These are phyloP conservation scores for Acrocyrtus sp. DNA, from an alignment of 2,888 invertebrate species.

Conservation along the genomic window DNA sequence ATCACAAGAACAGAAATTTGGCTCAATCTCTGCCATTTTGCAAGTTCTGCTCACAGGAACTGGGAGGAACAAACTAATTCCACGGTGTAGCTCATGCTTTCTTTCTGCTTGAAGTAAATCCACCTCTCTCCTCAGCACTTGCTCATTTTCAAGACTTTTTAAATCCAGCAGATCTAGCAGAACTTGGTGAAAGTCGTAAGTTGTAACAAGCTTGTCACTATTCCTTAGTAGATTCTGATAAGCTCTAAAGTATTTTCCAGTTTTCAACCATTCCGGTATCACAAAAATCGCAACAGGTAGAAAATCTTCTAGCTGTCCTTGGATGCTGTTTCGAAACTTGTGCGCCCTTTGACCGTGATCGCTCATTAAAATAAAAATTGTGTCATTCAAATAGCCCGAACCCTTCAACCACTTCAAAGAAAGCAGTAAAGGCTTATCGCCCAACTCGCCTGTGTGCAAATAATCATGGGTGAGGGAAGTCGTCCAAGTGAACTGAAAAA, in stretches of 20 bases:
- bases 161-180: conserved; percentile 73
- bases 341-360: conserved; percentile 94
- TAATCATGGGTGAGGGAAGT: conserved; percentile 86
- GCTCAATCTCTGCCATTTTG: conserved; percentile 77
- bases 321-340: conserved; percentile 81
- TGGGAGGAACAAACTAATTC: conserved; percentile 80
- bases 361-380: conserved; percentile 78
- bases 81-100: conserved; percentile 66
- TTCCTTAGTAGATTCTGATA: conserved; percentile 71
- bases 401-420: conserved; percentile 72
- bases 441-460: conserved; percentile 79
- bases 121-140: neutral
- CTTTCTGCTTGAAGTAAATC: neutral
- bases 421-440: conserved; percentile 74
- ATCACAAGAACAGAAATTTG: conserved; percentile 91
- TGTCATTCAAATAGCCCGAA: conserved; percentile 73
- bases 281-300: conserved; percentile 81
- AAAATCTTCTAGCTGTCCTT: conserved; percentile 82
- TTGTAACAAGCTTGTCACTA: conserved; percentile 74
- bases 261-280: conserved; percentile 78
- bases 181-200: conserved; percentile 86
- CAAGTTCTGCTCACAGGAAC: conserved; percentile 81
- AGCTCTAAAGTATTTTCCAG: conserved; percentile 71
- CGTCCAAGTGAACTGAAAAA: conserved; percentile 88
- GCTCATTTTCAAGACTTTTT: neutral